Conservation (phyloP, 2,797 vertebrate genomes). For the Clarias platycephalus region DNA sequence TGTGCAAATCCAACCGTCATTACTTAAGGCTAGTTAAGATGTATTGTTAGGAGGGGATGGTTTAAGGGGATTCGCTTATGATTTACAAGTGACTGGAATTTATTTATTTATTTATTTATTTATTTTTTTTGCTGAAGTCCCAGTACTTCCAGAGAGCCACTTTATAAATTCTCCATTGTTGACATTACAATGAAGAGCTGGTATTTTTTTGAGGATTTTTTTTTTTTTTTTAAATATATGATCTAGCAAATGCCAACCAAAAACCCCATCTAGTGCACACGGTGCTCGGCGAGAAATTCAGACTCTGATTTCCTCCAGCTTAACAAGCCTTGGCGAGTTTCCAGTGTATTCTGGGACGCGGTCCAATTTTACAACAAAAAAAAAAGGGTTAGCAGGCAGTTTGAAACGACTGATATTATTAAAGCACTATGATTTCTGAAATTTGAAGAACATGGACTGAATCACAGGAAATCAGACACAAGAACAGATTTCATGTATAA, state of each 20-base stretch:
- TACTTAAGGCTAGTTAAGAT: background rate
- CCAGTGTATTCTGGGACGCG: conserved; percentile 14
- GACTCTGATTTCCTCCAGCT: background rate
- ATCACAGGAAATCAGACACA: background rate
- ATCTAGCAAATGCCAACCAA: conserved; percentile 8
- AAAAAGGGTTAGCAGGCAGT: conserved; percentile 7
- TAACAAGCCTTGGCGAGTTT: conserved; percentile 21
- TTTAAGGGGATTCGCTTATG: conserved; percentile 5
- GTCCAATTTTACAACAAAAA: conserved; percentile 15
- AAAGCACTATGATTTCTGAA: background rate
- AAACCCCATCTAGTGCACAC: background rate
- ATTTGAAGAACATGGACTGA: background rate
- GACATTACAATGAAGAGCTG: background rate
- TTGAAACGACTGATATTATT: conserved; percentile 4
- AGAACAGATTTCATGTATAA: background rate
- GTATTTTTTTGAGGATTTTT: too few relatives aligned
- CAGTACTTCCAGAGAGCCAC: background rate
- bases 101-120: background rate
- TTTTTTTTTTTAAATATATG: too few relatives aligned
- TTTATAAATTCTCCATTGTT: background rate
- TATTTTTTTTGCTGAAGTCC: background rate
- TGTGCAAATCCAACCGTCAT: background rate
- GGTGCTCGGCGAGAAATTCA: background rate
- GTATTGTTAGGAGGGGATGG: background rate
- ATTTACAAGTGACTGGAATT: background rate